Percentiles rank a stretch among this genome's conserved stretches.
Conservation (phyloP, 2,113 vertebrate genomes). For the Lycaon pictus region DNA sequence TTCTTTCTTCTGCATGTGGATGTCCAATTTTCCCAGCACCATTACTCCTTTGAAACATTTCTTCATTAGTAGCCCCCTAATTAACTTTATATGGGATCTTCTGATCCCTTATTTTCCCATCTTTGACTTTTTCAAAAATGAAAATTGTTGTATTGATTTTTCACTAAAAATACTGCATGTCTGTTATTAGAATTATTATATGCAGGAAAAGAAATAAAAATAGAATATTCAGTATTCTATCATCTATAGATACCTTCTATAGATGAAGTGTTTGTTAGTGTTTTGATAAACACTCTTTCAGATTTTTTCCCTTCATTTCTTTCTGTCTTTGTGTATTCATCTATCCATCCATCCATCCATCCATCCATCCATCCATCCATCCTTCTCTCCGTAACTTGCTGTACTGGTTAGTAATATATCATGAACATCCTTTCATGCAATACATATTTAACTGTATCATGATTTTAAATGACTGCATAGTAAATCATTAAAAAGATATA, state of each 20-base stretch:
- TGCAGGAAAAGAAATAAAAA: conserved; percentile 9
- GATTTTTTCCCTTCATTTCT: not conserved
- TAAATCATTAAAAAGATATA: not conserved
- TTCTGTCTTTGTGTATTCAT: not conserved
- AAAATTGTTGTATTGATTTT: not conserved
- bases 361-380: not conserved
- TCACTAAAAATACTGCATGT: not conserved
- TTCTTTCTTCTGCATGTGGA: too few relatives aligned
- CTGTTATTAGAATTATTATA: not conserved
- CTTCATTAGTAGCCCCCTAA: not conserved
- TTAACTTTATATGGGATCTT: not conserved
- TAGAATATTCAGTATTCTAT: not conserved
- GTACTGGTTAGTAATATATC: not conserved
- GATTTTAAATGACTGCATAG: conserved; percentile 9
- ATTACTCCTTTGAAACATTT: not conserved
- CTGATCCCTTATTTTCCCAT: not conserved
- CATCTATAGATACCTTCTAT: not conserved
- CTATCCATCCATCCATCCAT: rapidly evolving
- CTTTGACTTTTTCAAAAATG: not conserved
- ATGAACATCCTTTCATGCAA: not conserved
- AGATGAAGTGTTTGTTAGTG: not conserved
- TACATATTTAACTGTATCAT: not conserved
- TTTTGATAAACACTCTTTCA: conserved; percentile 1
- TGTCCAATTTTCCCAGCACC: too few relatives aligned
- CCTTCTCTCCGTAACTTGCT: not conserved